Percentiles rank a stretch among this genome's conserved stretches.
These are phyloP conservation scores for Eunapius fragilis DNA, from an alignment of 37 sponge, comb jelly and placozoan species.

Conservation along the genomic window DNA sequence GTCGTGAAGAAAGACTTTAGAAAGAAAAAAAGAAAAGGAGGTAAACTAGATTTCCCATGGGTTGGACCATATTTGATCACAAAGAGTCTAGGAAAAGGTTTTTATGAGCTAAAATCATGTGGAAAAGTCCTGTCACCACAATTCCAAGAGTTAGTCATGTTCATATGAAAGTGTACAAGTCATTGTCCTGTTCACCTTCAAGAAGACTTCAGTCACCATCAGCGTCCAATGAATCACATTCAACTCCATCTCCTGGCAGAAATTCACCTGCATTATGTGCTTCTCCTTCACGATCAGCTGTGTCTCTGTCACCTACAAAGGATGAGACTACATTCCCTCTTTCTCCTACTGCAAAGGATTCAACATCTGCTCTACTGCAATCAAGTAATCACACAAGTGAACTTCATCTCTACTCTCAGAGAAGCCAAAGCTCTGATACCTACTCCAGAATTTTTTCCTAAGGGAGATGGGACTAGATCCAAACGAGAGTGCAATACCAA, in stretches of 20 bases:
- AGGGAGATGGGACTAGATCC: not conserved
- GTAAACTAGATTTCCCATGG: conserved; percentile 43
- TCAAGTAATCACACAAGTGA: no score
- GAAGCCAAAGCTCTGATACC: no score
- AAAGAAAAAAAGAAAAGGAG: conserved; percentile 60
- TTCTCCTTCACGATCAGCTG: no score
- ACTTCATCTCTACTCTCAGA: no score
- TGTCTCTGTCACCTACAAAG: no score
- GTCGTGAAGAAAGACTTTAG: conserved; percentile 49
- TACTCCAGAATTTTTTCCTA: not conserved
- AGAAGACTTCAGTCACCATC: not conserved
- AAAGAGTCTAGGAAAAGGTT: not conserved
- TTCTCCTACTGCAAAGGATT: no score
- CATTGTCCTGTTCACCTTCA: conserved; percentile 7
- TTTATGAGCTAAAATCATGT: conserved; percentile 3
- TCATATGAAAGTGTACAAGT: not conserved
- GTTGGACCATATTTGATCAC: conserved; percentile 43
- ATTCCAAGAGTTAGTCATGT: not conserved
- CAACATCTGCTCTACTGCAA: no score
- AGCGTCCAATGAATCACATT: no score
- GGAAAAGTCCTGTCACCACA: not conserved
- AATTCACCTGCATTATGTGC: no score
- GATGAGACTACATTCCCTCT: no score
- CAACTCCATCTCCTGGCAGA: not conserved
- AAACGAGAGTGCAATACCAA: not conserved